These are phyloP conservation scores for Amaurobius ferox DNA, from an alignment of 2,888 invertebrate species.

Conservation along the genomic window DNA sequence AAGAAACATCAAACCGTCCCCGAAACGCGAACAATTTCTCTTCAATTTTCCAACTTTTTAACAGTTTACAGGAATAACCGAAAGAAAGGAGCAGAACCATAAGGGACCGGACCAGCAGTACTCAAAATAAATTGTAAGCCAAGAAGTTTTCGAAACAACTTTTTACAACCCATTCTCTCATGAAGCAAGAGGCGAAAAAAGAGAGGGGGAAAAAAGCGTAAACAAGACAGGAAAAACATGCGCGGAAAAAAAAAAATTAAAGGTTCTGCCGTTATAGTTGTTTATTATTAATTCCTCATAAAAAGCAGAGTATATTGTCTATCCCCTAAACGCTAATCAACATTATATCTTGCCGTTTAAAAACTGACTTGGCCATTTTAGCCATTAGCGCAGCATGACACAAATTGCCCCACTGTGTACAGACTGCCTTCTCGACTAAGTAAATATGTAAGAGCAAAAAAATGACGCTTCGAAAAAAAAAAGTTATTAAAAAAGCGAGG, in stretches of 20 bases:
- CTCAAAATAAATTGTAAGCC: slow-evolving; percentile 41
- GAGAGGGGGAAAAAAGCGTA: slow-evolving; percentile 5
- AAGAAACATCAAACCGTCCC: not conserved
- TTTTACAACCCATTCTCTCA: slow-evolving; percentile 22
- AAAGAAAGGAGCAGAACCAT: slow-evolving; percentile 3
- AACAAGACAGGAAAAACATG: slow-evolving; percentile 21
- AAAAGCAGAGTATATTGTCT: slow-evolving; percentile 61
- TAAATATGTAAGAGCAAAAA: slow-evolving; percentile 37
- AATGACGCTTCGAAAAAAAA: slow-evolving; percentile 22
- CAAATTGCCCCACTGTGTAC: slow-evolving; percentile 66
- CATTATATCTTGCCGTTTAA: slow-evolving; percentile 69
- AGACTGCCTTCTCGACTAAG: slow-evolving; percentile 30
- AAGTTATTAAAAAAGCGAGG: slow-evolving; percentile 50
- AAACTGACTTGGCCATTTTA: slow-evolving; percentile 40
- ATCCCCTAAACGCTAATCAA: slow-evolving; percentile 67
- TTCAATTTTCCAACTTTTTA: not conserved
- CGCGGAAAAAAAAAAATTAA: slow-evolving; percentile 25
- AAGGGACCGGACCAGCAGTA: slow-evolving; percentile 18
- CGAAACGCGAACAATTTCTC: not conserved
- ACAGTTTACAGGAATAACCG: not conserved
- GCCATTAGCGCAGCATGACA: slow-evolving; percentile 58
- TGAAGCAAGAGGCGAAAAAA: not conserved
- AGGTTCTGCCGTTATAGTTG: slow-evolving; percentile 33
- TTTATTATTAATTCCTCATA: slow-evolving; percentile 69
- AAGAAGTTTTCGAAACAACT: slow-evolving; percentile 43